A percentile compares a stretch with the other conserved stretches of the same genome.
These are phyloP conservation scores for Melanotaenia parkinsoni DNA, from an alignment of 2,797 vertebrate genomes.

Conservation along the genomic window DNA sequence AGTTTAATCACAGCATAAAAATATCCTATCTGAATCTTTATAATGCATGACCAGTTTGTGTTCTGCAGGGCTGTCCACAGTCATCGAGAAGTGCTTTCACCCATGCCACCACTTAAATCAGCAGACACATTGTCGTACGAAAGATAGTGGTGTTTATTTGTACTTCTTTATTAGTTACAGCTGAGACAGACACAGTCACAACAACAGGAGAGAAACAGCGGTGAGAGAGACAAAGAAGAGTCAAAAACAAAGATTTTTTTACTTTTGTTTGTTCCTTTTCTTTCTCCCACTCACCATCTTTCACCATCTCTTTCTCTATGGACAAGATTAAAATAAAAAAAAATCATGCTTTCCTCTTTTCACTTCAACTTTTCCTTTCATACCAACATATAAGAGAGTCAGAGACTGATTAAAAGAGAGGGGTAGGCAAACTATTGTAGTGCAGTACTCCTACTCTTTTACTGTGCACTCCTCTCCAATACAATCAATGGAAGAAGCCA, in stretches of 20 bases:
- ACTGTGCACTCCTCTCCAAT: constrained; percentile 33
- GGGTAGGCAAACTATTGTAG: constrained; percentile 80
- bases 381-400: constrained; percentile 27
- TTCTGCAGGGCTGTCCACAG: constrained; percentile 1
- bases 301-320: constrained; percentile 67
- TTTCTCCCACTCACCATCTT: constrained; percentile 56
- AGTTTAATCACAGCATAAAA: neutral
- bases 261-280: constrained; percentile 61
- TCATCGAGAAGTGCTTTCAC: constrained; percentile 8
- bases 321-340: constrained; percentile 33
- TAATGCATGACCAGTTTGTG: constrained; percentile 8
- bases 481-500: constrained; percentile 50
- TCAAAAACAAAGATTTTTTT: constrained; percentile 68
- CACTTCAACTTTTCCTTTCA: constrained; percentile 46
- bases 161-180: constrained; percentile 81
- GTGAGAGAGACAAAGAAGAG: constrained; percentile 50
- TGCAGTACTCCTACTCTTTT: constrained; percentile 59
- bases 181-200: constrained; percentile 59
- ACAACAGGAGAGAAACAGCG: constrained; percentile 66
- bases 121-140: constrained; percentile 73
- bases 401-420: constrained; percentile 51
- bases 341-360: constrained; percentile 52
- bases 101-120: constrained; percentile 53
- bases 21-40: neutral
- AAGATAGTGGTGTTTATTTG: constrained; percentile 80